Evolutionary conservation across 2,888 invertebrate genomes (phyloP).

Genomic region (Zygothrica quintamaculata): DNA sequence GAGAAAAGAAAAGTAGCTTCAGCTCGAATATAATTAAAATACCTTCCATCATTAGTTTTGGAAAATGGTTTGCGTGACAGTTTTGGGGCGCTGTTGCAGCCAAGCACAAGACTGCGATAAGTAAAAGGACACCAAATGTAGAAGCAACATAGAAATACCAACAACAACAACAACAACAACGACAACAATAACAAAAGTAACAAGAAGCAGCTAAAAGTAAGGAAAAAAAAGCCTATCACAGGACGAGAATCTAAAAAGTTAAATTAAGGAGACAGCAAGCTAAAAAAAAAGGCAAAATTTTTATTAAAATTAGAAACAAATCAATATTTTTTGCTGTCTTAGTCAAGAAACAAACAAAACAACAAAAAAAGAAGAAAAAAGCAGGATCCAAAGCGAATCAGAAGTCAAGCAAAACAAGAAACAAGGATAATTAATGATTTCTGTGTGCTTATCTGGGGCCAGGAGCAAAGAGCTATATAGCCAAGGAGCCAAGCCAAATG

Average conservation of each 20-base stretch:
- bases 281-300: conserved; percentile 62
- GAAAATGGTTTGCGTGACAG: conserved; percentile 77
- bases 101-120: conserved; percentile 78
- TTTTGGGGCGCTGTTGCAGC: conserved; percentile 67
- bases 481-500: conserved; percentile 1
- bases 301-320: conserved; percentile 80
- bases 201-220: too few relatives aligned
- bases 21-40: conserved; percentile 79
- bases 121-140: conserved; percentile 63
- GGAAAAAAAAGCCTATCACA: conserved; percentile 61
- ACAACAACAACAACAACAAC: conserved; percentile 16
- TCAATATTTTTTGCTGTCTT: conserved; percentile 69
- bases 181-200: too few relatives aligned
- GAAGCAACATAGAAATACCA: conserved; percentile 18
- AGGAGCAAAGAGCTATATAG: conserved; percentile 18
- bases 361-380: too few relatives aligned
- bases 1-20: conserved; percentile 8
- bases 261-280: conserved; percentile 65
- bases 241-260: conserved; percentile 74
- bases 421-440: conserved; percentile 84
- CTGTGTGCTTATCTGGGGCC: conserved; percentile 80
- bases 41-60: conserved; percentile 82
- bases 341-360: conserved; percentile 19
- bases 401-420: conserved; percentile 80
- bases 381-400: conserved; percentile 58